Evolutionary conservation across 2,888 invertebrate species (phyloP).

Genomic region (Heteromurus nitidus): DNA sequence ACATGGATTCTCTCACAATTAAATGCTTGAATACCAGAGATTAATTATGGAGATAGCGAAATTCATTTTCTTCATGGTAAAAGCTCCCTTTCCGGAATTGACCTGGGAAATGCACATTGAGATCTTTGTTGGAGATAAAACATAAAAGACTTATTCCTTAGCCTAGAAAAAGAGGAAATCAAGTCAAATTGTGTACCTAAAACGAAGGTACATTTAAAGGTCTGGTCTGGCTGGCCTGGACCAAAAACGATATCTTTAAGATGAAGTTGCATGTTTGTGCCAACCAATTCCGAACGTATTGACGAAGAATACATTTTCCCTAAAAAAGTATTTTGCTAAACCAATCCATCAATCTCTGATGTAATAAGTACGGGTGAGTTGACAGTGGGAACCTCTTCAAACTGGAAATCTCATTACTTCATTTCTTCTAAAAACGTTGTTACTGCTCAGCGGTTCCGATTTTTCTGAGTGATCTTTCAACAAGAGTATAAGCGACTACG

Average conservation of each 20-base stretch:
- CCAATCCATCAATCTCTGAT: conserved; percentile 8
- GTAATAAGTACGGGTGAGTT: background rate
- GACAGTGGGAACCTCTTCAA: conserved; percentile 59
- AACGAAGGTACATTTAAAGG: no score
- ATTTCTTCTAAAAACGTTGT: background rate
- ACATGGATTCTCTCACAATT: conserved; percentile 48
- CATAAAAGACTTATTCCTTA: no score
- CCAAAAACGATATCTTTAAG: no score
- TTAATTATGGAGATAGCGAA: conserved; percentile 59
- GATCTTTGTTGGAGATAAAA: no score
- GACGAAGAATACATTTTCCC: background rate
- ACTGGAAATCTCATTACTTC: conserved; percentile 51
- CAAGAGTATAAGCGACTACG: no score
- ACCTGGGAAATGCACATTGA: conserved; percentile 29
- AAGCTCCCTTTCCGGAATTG: conserved; percentile 37
- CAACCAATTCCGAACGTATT: no score
- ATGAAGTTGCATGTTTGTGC: no score
- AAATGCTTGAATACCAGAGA: conserved; percentile 57
- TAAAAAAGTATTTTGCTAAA: no score
- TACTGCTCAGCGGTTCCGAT: no score
- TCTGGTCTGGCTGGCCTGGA: no score
- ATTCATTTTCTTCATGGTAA: conserved; percentile 59
- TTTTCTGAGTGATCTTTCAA: conserved; percentile 45
- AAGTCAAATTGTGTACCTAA: no score
- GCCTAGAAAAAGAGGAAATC: no score